Conservation (phyloP, 2,888 invertebrate species). For the Byasa hedistus region DNA sequence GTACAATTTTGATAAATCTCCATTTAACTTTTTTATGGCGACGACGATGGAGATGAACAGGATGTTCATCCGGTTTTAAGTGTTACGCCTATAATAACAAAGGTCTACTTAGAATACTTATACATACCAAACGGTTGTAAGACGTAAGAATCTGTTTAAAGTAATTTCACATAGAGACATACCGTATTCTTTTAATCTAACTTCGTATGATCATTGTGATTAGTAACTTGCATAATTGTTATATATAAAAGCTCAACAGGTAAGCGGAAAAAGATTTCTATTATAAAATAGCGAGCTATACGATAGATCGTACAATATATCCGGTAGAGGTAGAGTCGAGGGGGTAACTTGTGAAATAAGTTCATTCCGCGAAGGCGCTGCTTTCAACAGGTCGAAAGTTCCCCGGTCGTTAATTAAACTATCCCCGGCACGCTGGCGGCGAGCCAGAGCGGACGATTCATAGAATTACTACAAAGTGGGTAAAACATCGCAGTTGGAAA, state of each 20-base stretch:
- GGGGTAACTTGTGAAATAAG: constrained; percentile 57
- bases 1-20: too few species aligned
- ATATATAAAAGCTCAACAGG: neutral
- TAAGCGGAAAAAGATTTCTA: neutral
- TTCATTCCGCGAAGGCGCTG: constrained; percentile 63
- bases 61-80: too few species aligned
- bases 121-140: too few species aligned
- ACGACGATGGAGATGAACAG: too few species aligned
- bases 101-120: too few species aligned
- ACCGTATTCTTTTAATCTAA: too few species aligned
- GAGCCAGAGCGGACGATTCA: constrained; percentile 67
- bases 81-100: too few species aligned
- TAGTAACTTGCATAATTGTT: neutral
- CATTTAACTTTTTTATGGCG: too few species aligned
- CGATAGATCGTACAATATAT: constrained; percentile 41
- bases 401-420: constrained; percentile 78
- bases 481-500: constrained; percentile 45
- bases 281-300: neutral
- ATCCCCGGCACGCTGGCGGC: constrained; percentile 67
- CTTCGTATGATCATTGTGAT: too few species aligned
- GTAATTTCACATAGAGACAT: too few species aligned
- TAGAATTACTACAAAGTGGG: constrained; percentile 68
- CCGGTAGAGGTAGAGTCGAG: constrained; percentile 36
- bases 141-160: too few species aligned
- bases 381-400: constrained; percentile 79